Base-by-base conservation (phyloP, 2,888 invertebrate genomes). In the Pycnomerus fuliginosus region DNA sequence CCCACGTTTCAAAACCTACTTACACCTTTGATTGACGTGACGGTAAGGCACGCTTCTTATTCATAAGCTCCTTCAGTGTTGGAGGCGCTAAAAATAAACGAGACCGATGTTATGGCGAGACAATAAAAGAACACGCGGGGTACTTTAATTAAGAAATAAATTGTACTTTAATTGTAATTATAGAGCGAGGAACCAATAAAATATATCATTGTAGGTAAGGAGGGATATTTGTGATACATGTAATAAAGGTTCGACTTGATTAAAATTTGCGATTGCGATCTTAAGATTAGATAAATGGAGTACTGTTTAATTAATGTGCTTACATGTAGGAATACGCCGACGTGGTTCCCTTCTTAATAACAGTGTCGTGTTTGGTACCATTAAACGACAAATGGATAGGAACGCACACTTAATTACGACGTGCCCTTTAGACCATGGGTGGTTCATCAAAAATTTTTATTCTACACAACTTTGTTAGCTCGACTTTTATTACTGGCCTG, bases 231-330 rank as follows among this genome's bases (percentile, higher is more conserved):
- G 31, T 27, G 27, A 44, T 52, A 45, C 41, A 44, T 34, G 49
- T 47, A 52, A 52, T 49, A 52, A 49, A 41, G 41, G 28, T 39
- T 30, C 33, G 42, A 22, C 43, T 52, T 48, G 52, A 52, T 52
- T 52, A 52, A 52, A 52, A 52, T 52, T 52, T 50, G 47, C 50
- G 52, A 52, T 52, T 46, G 25, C 23, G 52, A 52, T 52, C 43
- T 40, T 16, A n/a, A 52, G 52, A 52, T 52, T 52, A 52, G 52
- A 50, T 52, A 52, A 50, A 42, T 44, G 44, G 39, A 34, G 33
- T 40, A 35, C 30, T 44, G 43, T 50, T 36, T 52, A 50, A 51
- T 52, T 52, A 50, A 48, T 43, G 42, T 41, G 15, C 42, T 36
- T 31, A 17, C 35, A 40, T 46, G 31, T 38, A 28, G n/a, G n/a